Evolutionary conservation across 2,888 invertebrate genomes (phyloP), one percentile per base, ranked within the genome.

Genomic region (Pterostichus madidus): DNA sequence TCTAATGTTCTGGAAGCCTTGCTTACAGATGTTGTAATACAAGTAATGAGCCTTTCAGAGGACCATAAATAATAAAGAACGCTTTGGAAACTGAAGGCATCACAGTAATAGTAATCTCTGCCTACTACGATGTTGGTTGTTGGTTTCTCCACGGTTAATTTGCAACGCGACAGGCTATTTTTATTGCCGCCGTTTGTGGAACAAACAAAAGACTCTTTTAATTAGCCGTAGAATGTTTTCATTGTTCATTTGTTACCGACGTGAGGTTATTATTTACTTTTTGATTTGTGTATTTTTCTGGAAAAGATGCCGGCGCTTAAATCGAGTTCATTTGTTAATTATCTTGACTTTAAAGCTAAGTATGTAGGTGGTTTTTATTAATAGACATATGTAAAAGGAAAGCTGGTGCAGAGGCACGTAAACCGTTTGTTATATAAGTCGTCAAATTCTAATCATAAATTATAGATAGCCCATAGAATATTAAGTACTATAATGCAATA

Each of bases 401-500:
- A 71, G 7, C 0, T 71, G 4, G 6, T 15, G 1, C 15, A 7
- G 44, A 71, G 39, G 39, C 68, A 71, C 68, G 68, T 71, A 71
- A 2, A 39, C 68, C 68, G 44, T 71, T 71, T 39, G 44, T 71
- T 39, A 71, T 31, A 71, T n/a, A 52, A 52, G 13, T 39, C 68
- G 39, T 71, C 68, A 71, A 71, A 71, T 71, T 71, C 44, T 7
- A 10, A 71, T 39, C 68, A 71, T 71, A 44, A 71, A 71, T 71
- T 71, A 44, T 44, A 44, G 68, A 71, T 39, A 44, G 39, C 17
- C 44, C 17, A 71, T 71, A 44, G 68, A 71, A 71, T 71, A 71
- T 44, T 71, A 71, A 71, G 17, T 15, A 71, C 68, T 39, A 6
- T 44, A 39, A 39, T 71, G 15, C 15, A 17, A 71, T 71, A 17